A percentile compares a stretch with the other conserved stretches of the same genome.
Conservation (phyloP, 2,888 invertebrate genomes). For the Sinotaia quadrata region DNA sequence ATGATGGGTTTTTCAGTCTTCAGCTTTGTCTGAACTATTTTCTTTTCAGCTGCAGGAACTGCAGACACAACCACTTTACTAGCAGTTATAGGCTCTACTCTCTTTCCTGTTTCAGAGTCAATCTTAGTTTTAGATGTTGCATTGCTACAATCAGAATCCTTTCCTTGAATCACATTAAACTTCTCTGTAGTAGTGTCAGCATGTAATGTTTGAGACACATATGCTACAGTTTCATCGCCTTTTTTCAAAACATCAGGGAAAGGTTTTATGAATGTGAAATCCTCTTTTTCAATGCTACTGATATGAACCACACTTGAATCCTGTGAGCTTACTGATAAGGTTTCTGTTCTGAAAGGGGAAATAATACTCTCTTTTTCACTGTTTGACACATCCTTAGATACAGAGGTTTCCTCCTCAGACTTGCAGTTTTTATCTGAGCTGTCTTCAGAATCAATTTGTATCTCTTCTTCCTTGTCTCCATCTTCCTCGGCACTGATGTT, state of each 20-base stretch:
- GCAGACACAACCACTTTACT: background rate
- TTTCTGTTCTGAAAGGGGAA: background rate
- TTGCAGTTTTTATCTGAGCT: constrained; percentile 25
- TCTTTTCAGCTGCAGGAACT: too few species aligned
- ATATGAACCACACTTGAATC: background rate
- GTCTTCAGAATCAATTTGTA: background rate
- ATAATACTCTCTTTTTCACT: background rate
- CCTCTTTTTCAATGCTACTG: background rate
- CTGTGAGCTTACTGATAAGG: background rate
- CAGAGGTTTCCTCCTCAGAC: background rate
- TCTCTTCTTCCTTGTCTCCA: background rate
- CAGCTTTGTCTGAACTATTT: background rate
- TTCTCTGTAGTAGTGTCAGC: background rate
- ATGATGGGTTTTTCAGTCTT: constrained; percentile 6
- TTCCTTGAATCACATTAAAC: background rate
- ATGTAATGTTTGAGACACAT: background rate
- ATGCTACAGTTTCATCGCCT: too few species aligned
- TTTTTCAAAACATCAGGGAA: background rate
- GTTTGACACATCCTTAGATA: constrained; percentile 2
- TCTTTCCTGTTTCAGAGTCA: background rate
- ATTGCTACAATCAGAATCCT: background rate
- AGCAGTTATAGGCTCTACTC: background rate
- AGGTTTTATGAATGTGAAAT: background rate
- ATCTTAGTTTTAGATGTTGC: background rate
- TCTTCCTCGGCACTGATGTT: constrained; percentile 23